A percentile compares a stretch with the other conserved stretches of the same genome.
Conservation (phyloP, 2,888 invertebrate species). For the Macrosoma leucophasiata region DNA sequence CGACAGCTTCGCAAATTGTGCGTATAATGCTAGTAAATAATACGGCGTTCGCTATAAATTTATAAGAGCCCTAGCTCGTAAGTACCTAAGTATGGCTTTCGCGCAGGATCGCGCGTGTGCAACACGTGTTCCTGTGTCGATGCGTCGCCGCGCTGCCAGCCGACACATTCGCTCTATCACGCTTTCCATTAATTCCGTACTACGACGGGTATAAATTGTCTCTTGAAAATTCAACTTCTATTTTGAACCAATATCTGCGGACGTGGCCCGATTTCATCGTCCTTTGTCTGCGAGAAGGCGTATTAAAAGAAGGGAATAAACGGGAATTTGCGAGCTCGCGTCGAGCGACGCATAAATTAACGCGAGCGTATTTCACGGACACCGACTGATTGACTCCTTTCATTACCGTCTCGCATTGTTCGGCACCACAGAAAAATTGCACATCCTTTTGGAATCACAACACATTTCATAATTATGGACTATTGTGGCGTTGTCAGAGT, state of each 20-base stretch:
- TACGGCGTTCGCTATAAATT: constrained; percentile 63
- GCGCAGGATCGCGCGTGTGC: constrained; percentile 28
- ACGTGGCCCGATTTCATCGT: constrained; percentile 35
- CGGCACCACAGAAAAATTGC: constrained; percentile 64
- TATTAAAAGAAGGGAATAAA: constrained; percentile 37
- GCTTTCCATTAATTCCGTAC: constrained; percentile 8
- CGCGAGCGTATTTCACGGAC: constrained; percentile 59
- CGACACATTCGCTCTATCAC: constrained; percentile 7
- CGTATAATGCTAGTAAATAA: constrained; percentile 75
- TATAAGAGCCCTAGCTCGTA: constrained; percentile 51
- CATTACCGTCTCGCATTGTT: constrained; percentile 70
- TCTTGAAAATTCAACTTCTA: constrained; percentile 14
- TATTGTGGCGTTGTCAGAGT: constrained; percentile 67
- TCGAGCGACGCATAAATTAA: constrained; percentile 59
- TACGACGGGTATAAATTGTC: constrained; percentile 9
- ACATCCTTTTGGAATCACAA: constrained; percentile 63
- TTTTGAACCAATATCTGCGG: constrained; percentile 16
- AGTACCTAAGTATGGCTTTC: constrained; percentile 38
- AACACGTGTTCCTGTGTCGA: constrained; percentile 6
- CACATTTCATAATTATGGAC: constrained; percentile 76
- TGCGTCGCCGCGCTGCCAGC: constrained; percentile 20
- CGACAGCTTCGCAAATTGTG: constrained; percentile 75
- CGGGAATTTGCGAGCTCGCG: constrained; percentile 30
- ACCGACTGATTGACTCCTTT: constrained; percentile 73
- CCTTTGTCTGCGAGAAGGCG: constrained; percentile 49